A percentile compares a stretch with the other conserved stretches of the same genome.
These are phyloP conservation scores for Camelus dromedarius DNA, from an alignment of 2,113 vertebrate species.

Conservation along the genomic window DNA sequence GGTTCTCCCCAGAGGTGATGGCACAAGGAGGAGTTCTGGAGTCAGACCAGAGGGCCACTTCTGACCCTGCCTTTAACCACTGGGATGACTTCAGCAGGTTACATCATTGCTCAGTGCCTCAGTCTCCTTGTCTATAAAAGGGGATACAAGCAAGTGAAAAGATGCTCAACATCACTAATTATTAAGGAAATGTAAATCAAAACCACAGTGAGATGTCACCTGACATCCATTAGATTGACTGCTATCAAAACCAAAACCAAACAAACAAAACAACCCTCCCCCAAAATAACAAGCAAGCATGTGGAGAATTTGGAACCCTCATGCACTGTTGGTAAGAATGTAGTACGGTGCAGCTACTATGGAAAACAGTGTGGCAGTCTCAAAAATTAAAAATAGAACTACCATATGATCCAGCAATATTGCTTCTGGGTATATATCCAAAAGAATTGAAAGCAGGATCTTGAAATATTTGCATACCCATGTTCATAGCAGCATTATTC, in stretches of 20 bases:
- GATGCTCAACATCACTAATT: background rate
- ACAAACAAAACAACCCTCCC: background rate
- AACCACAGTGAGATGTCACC: background rate
- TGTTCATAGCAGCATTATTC: background rate
- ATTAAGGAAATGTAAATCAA: background rate
- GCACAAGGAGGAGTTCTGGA: background rate
- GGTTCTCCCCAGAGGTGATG: background rate
- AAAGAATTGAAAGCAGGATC: background rate
- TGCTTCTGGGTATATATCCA: background rate
- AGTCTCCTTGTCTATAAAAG: background rate
- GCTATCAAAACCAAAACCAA: background rate
- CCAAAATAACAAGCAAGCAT: background rate
- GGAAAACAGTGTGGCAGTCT: background rate
- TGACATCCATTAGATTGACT: background rate
- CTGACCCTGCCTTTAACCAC: background rate
- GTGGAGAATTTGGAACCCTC: background rate
- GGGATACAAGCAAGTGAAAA: background rate
- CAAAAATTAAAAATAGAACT: constrained; percentile 25
- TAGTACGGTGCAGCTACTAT: background rate
- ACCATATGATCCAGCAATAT: background rate
- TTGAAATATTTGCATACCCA: background rate
- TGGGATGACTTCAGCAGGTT: background rate
- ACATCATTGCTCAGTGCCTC: background rate
- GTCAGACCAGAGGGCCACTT: background rate
- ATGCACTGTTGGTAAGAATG: too few relatives aligned